Base-by-base conservation (phyloP, 2,888 invertebrate genomes). In the Agrilus cyanescens region DNA sequence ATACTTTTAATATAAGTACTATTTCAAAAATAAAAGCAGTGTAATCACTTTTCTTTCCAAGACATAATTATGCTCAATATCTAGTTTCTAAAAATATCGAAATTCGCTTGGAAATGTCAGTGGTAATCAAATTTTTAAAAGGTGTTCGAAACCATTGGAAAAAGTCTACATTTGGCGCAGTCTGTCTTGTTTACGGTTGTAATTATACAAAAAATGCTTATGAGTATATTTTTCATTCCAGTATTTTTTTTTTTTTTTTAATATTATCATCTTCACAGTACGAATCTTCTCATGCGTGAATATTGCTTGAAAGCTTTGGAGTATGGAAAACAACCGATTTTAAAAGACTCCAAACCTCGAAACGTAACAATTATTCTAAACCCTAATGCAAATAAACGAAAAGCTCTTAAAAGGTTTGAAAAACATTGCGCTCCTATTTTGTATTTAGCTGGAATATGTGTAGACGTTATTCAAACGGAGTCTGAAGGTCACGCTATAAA, bases 391-490 rank as follows among this genome's bases (percentile, higher is more conserved):
- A 86, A 86, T 55, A 84, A 82, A 60, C 79, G 87, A 70, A 76
- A 72, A 49, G 74, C 78, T 0, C 69, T 73, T 44, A 68, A 72
- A 36, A 72, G 81, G 54, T 95, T 85, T 70, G 87, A 90, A 60
- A 87, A 87, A 58, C 95, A 90, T 63, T 93, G 90, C 57, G 91
- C 89, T 45, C 96, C 96, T 1, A 70, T 96, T 12, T 68, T 96
- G n/a, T 83, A 95, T 67, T 71, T 95, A 45, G 90, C 94, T 41
- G 96, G 96, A 16, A 74, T 88, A 53, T 78, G 80, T 51, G 77
- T 85, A 1, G 79, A 80, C 43, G 63, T 84, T 25, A 63, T 89
- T 15, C 80, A 85, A 65, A 94, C 94, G 0, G 84, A 89, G 57
- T 80, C 84, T 32, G 87, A 90, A 59, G 90, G 90, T 0, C 87